These are phyloP conservation scores for Cheilosia scutellata DNA, from an alignment of 2,888 invertebrate species.

Conservation along the genomic window DNA sequence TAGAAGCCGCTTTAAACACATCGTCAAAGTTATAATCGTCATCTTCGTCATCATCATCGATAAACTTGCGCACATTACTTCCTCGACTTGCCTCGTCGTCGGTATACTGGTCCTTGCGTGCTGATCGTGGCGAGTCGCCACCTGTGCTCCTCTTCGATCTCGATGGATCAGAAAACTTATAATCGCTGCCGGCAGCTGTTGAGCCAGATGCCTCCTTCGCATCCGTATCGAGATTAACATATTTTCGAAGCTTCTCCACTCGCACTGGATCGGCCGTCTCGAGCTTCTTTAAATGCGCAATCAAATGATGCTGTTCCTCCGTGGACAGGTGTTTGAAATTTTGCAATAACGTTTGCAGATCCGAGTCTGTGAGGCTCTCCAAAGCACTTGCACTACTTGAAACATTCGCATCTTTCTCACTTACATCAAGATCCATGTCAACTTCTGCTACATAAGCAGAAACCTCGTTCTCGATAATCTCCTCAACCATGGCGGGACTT, in stretches of 20 bases:
- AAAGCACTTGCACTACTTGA: constrained; percentile 85
- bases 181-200: constrained; percentile 35
- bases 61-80: constrained; percentile 81
- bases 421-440: constrained; percentile 78
- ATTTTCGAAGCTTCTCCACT: constrained; percentile 91
- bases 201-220: constrained; percentile 51
- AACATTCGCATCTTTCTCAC: constrained; percentile 76
- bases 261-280: constrained; percentile 90
- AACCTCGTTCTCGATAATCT: constrained; percentile 78
- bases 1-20: constrained; percentile 90
- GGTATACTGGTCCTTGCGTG: constrained; percentile 69
- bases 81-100: constrained; percentile 77
- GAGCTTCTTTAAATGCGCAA: constrained; percentile 91
- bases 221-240: constrained; percentile 86
- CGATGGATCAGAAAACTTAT: constrained; percentile 63
- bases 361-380: constrained; percentile 92
- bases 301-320: constrained; percentile 93
- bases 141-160: constrained; percentile 54
- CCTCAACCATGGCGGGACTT: constrained; percentile 79
- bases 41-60: constrained; percentile 89
- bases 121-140: constrained; percentile 76
- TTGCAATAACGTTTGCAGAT: constrained; percentile 91
- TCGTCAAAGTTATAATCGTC: constrained; percentile 94
- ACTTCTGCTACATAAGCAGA: constrained; percentile 79
- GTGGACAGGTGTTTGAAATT: constrained; percentile 92